Percentiles rank a stretch among this genome's conserved stretches.
These are phyloP conservation scores for Mormyrus hasselquistii DNA, from an alignment of 2,797 vertebrate species.

Conservation along the genomic window DNA sequence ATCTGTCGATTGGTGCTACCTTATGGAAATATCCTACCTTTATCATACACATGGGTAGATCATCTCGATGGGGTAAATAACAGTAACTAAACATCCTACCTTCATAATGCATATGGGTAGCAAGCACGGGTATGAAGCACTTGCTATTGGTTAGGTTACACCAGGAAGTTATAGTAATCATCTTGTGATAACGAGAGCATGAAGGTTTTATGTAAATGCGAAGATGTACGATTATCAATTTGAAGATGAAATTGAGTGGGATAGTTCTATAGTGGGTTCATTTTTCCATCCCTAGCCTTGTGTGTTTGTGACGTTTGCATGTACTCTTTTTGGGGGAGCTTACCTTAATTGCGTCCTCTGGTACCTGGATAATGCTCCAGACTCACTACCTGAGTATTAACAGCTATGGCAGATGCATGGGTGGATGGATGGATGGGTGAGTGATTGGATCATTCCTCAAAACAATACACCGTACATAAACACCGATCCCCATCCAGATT, in stretches of 20 bases:
- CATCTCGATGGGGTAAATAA: too few species aligned
- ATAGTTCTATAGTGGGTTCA: not conserved
- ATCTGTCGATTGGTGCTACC: too few species aligned
- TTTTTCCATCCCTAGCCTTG: not conserved
- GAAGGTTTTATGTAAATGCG: not conserved
- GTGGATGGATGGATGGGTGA: not conserved
- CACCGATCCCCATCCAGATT: not conserved
- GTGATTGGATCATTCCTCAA: not conserved
- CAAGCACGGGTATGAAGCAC: not conserved
- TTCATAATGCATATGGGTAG: too few species aligned
- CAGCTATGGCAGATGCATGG: not conserved
- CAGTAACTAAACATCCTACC: too few species aligned
- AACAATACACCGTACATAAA: not conserved
- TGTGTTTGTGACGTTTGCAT: not conserved
- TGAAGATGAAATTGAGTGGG: not conserved
- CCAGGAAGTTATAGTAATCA: not conserved
- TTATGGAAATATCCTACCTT: too few species aligned
- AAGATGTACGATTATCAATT: not conserved
- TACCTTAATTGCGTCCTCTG: not conserved
- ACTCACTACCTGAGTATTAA: not conserved
- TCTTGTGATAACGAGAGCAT: not conserved
- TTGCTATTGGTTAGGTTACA: not conserved
- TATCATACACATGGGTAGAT: too few species aligned
- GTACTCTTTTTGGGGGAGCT: not conserved
- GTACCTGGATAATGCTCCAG: not conserved